These are phyloP conservation scores for Cichlasoma orientale DNA, from an alignment of 2,797 vertebrate genomes.

Conservation along the genomic window DNA sequence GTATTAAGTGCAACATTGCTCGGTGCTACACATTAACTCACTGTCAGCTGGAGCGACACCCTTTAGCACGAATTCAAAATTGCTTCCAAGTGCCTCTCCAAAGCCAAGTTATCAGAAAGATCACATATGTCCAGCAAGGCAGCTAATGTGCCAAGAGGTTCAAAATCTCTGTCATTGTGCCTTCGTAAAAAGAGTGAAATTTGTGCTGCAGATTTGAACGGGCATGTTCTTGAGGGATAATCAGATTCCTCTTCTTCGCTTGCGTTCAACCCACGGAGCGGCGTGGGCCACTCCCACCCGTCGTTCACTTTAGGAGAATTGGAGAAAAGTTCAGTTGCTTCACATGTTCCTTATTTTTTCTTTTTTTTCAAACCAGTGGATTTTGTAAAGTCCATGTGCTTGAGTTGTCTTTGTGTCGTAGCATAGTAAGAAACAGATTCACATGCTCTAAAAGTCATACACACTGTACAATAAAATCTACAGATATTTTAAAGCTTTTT, in stretches of 20 bases:
- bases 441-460: constrained; percentile 85
- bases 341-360: constrained; percentile 21
- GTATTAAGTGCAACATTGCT: constrained; percentile 38
- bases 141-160: constrained; percentile 20
- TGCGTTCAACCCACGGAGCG: constrained; percentile 12
- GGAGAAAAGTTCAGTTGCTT: background rate
- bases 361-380: constrained; percentile 26
- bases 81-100: constrained; percentile 23
- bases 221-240: constrained; percentile 53
- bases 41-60: constrained; percentile 33
- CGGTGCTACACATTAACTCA: constrained; percentile 32
- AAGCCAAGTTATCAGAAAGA: constrained; percentile 25
- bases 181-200: constrained; percentile 16
- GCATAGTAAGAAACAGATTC: constrained; percentile 78
- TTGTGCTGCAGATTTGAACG: constrained; percentile 54
- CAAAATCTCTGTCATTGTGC: constrained; percentile 37
- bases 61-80: constrained; percentile 30
- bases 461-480: constrained; percentile 84
- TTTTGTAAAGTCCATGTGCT: constrained; percentile 72
- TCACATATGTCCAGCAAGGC: constrained; percentile 28
- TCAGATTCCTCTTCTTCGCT: constrained; percentile 30
- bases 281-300: constrained; percentile 1
- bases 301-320: constrained; percentile 20
- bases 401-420: constrained; percentile 74
- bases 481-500: constrained; percentile 81